Base-by-base conservation (phyloP, 1,140 invertebrate species). In the Calephelis nemesis region DNA sequence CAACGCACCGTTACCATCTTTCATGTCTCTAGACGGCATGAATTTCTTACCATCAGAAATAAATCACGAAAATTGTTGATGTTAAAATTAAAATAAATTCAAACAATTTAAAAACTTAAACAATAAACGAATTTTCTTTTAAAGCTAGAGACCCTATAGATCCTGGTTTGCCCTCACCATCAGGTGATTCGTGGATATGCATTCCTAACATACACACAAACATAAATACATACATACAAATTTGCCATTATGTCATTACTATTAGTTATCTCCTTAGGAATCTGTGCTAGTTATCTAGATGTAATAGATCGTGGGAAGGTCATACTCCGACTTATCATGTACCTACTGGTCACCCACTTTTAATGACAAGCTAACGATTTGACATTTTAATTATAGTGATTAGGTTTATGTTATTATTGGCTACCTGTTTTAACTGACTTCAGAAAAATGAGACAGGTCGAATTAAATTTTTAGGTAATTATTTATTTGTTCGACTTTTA, bases 281-380 rank as follows among this genome's bases (percentile, higher is more conserved):
- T 58, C 52, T 58, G 39, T 30, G 19, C 52, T 58, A 58, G 52
- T 58, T 58, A 58, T 58, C 15, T 58, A 13, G 8, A 30, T 30
- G 19, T 30, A 58, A 30, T 58, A 30, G 52, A 30, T 39, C 19
- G 8, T 58, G 19, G 12, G 50, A 54, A 54, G 52, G 52, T 39
- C 52, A 39, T 58, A 1, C 19, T 58, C 39, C 1, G 52, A 30
- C 10, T 39, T 58, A 9, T 58, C 52, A 58, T 8, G 52, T n/a
- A n/a, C n/a, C n/a, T 54, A 54, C 52, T 19, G 19, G 19, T 39
- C 52, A 39, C 13, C 52, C 30, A 30, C 19, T 54, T 54, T 19
- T 54, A 54, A 54, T 54, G 52, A 54, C 52, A 54, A 58, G 39
- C 19, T 58, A 58, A 39, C 15, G 10, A 11, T 30, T 30, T 1